Evolutionary conservation across 2,888 invertebrate genomes (phyloP).

Genomic region (Peribatodes rhomboidaria): DNA sequence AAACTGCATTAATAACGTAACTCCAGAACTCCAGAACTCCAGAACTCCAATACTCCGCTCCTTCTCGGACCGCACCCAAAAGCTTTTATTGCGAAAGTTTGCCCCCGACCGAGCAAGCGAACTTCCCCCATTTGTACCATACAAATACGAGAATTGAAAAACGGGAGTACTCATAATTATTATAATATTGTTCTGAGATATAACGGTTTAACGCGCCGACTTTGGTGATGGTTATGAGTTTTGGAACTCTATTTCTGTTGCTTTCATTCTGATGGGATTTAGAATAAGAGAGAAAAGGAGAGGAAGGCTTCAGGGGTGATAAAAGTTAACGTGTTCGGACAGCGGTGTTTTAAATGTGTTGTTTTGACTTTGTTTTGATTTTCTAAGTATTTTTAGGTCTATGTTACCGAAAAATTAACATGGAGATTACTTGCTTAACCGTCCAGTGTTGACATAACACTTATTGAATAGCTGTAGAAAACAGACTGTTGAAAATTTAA

Average conservation of each 20-base stretch:
- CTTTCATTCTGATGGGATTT: too few species aligned
- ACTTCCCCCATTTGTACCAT: slow-evolving; percentile 69
- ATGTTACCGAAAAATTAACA: too few species aligned
- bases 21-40: slow-evolving; percentile 1
- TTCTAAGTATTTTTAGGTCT: not conserved
- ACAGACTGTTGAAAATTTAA: too few species aligned
- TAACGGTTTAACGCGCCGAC: slow-evolving; percentile 29
- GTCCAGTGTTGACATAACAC: too few species aligned
- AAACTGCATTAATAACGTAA: slow-evolving; percentile 2
- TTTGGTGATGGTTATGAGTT: slow-evolving; percentile 3
- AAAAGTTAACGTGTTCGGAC: slow-evolving; percentile 1
- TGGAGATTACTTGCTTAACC: too few species aligned
- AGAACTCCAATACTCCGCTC: slow-evolving; percentile 28
- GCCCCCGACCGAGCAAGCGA: slow-evolving; percentile 53
- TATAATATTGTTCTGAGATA: slow-evolving; percentile 32
- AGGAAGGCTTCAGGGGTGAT: not conserved
- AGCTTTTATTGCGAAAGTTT: slow-evolving; percentile 78
- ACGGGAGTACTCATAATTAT: slow-evolving; percentile 56
- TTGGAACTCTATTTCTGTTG: not conserved
- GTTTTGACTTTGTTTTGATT: not conserved
- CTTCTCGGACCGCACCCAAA: slow-evolving; percentile 47
- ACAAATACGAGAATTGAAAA: slow-evolving; percentile 76
- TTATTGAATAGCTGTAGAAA: too few species aligned
- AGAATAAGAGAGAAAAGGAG: too few species aligned
- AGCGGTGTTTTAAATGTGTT: not conserved